These are phyloP conservation scores for Asarcornis scutulata DNA, from an alignment of 2,113 vertebrate genomes.

Conservation along the genomic window DNA sequence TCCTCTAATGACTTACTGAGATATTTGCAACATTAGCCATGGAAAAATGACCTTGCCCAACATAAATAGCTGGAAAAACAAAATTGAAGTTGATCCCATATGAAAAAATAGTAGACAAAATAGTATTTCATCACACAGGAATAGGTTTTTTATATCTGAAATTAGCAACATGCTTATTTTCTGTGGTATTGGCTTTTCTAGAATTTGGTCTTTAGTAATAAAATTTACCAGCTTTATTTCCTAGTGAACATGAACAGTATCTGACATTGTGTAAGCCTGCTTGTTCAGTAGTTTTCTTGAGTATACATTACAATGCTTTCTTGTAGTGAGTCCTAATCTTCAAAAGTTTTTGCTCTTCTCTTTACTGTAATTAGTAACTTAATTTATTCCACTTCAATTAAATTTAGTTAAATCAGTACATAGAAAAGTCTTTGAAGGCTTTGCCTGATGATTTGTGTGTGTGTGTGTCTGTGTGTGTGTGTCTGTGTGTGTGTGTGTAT, in stretches of 20 bases:
- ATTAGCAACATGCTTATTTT: neutral
- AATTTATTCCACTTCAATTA: neutral
- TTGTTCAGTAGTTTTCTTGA: neutral
- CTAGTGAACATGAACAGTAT: neutral
- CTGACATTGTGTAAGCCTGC: neutral
- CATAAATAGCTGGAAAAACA: slow-evolving; percentile 48
- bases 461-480: neutral
- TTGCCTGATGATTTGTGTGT: neutral
- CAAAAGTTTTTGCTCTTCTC: neutral
- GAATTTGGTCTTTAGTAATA: neutral
- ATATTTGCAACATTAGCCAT: slow-evolving; percentile 39
- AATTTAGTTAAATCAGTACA: neutral
- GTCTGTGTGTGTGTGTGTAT: neutral
- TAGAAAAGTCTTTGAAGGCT: neutral
- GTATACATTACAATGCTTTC: neutral
- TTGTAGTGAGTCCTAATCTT: neutral
- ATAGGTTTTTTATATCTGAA: neutral
- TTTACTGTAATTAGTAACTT: neutral
- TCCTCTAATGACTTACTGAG: slow-evolving; percentile 14
- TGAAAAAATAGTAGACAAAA: slow-evolving; percentile 17
- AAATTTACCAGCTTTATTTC: neutral
- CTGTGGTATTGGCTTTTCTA: neutral
- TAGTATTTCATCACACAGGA: neutral
- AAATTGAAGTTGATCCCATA: neutral
- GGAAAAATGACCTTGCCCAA: slow-evolving; percentile 61